These are phyloP conservation scores for Orycteropus afer DNA, from an alignment of 2,113 vertebrate genomes.

Conservation along the genomic window DNA sequence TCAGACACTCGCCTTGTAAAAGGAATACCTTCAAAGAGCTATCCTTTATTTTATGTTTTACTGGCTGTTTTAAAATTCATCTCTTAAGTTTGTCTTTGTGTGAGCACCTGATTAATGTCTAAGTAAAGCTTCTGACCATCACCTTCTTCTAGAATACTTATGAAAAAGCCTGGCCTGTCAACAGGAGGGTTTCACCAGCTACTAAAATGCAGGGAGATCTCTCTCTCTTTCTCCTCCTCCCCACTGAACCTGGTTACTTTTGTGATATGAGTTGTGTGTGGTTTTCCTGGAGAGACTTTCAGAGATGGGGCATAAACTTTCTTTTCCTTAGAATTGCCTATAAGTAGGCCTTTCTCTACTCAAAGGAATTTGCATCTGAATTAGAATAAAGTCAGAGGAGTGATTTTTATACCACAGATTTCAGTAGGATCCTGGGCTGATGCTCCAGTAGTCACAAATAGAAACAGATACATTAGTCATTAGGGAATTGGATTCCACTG, in stretches of 20 bases:
- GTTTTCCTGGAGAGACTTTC: slow-evolving; percentile 28
- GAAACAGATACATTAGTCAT: slow-evolving; percentile 26
- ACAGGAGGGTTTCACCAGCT: neutral
- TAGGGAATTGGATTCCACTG: slow-evolving; percentile 36
- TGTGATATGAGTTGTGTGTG: neutral
- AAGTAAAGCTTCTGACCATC: neutral
- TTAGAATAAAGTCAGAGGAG: slow-evolving; percentile 45
- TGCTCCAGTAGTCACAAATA: slow-evolving; percentile 26
- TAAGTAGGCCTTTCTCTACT: slow-evolving; percentile 1
- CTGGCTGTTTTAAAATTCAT: slow-evolving; percentile 21
- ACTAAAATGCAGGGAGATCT: neutral
- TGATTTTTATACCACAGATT: slow-evolving; percentile 14
- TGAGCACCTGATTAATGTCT: slow-evolving; percentile 24
- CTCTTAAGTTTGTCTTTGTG: slow-evolving; percentile 24
- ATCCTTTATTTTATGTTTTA: slow-evolving; percentile 23
- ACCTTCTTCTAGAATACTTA: neutral
- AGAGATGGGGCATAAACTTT: slow-evolving; percentile 2
- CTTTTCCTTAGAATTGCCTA: slow-evolving; percentile 28
- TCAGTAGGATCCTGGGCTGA: slow-evolving; percentile 28
- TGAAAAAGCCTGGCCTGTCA: neutral
- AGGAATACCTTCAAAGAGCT: neutral
- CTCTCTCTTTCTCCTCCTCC: neutral
- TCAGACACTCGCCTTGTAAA: neutral
- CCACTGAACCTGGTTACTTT: neutral
- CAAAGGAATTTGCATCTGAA: slow-evolving; percentile 17